Evolutionary conservation across 2,113 vertebrate species (phyloP).

Genomic region (Phocoena phocoena): DNA sequence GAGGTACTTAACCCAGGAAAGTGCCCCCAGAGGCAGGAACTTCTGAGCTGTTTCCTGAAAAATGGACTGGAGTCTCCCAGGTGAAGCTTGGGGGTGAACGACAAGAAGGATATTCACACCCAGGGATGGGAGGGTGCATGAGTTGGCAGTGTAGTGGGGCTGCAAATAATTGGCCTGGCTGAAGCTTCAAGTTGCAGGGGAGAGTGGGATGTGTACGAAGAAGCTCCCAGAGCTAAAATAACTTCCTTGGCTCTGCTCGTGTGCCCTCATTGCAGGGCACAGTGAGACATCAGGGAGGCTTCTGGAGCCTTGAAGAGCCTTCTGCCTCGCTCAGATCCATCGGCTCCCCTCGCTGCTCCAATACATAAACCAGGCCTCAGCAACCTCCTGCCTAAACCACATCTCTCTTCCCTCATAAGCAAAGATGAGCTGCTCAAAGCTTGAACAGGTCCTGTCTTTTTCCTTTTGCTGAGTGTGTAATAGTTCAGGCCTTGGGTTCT

Average conservation of each 20-base stretch:
- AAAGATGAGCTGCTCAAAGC: neutral
- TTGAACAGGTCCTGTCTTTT: neutral
- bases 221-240: neutral
- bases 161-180: neutral
- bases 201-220: neutral
- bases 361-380: neutral
- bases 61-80: neutral
- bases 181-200: neutral
- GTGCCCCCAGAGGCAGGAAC: neutral
- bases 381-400: neutral
- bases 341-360: neutral
- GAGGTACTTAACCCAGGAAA: neutral
- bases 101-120: neutral
- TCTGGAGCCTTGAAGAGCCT: neutral
- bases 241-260: neutral
- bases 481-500: neutral
- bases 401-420: neutral
- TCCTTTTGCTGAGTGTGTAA: neutral
- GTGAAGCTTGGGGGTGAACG: neutral
- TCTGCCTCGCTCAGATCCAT: neutral
- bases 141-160: neutral
- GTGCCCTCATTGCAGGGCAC: neutral
- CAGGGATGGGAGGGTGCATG: neutral
- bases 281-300: neutral
- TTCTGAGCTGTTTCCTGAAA: conserved; percentile 10